These are phyloP conservation scores for Megalopta genalis DNA, from an alignment of 1,140 invertebrate species.

Conservation along the genomic window DNA sequence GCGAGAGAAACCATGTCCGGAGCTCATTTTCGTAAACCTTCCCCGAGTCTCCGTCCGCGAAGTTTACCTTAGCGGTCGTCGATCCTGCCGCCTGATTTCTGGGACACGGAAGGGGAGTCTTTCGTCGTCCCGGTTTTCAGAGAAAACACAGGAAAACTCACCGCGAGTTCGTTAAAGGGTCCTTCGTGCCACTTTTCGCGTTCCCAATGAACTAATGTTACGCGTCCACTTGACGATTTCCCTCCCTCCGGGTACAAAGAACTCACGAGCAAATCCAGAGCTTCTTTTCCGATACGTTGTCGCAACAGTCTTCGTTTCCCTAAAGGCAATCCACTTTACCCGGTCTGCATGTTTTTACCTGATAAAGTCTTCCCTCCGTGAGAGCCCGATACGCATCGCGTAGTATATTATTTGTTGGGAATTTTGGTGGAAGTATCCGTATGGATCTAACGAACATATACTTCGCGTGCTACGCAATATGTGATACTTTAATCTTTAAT, in stretches of 20 bases:
- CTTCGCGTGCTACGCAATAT: no score
- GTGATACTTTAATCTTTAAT: no score
- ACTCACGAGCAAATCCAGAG: background rate
- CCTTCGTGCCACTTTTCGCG: background rate
- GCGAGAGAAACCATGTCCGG: slow-evolving; percentile 5
- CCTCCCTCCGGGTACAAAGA: background rate
- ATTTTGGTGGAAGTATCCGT: no score
- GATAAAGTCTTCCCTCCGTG: no score
- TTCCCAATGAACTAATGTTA: slow-evolving; percentile 20
- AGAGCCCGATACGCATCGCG: no score
- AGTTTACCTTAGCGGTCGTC: slow-evolving; percentile 53
- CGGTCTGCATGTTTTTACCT: no score
- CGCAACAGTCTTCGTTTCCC: no score
- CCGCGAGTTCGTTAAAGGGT: slow-evolving; percentile 49
- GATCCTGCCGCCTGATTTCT: slow-evolving; percentile 51
- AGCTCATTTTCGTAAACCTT: slow-evolving; percentile 11
- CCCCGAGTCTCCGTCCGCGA: slow-evolving; percentile 30
- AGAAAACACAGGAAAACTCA: slow-evolving; percentile 51
- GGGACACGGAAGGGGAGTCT: slow-evolving; percentile 36
- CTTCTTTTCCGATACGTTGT: no score
- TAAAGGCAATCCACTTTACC: no score
- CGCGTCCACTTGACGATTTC: background rate
- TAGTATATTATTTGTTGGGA: no score
- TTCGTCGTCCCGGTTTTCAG: slow-evolving; percentile 52
- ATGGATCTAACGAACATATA: no score